Evolutionary conservation across 2,888 invertebrate genomes (phyloP), one percentile per base, ranked within the genome.

Genomic region (Dasypogon diadema): DNA sequence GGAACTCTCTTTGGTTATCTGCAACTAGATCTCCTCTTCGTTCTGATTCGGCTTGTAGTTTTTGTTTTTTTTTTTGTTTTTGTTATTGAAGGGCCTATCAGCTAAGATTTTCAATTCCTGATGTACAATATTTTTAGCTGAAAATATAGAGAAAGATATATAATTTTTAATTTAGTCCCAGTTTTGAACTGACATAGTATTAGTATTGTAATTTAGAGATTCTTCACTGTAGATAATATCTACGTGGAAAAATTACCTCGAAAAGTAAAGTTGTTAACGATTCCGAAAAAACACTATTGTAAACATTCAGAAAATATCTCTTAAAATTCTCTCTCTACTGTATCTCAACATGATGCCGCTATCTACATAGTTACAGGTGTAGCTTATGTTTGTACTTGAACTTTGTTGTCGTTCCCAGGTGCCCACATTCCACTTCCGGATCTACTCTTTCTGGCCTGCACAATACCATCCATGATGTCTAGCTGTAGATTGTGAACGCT

Each of bases 401-500:
- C 84, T 80, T 84, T 85, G 81, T 82, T 85, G 37, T 81, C 80
- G 80, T 84, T 85, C 77, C 83, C 81, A 30, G 84, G 80, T 83
- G 94, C 89, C 83, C 93, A 93, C 88, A 94, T 91, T 75, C 93
- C 91, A 22, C 85, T 85, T 75, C 85, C 85, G 74, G 85, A 84
- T 75, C 85, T 84, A 12, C 30, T 68, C 88, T 94, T 94, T 77
- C 93, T 89, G 22, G 93, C 91, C 81, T 92, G 91, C 22, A 93
- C 93, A 80, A 95, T 95, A 80, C 95, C 94, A 82, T 95, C 95
- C 94, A 95, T 94, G 80, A 95, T 94, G 83, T 95, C 95, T 81
- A 95, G 87, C 83, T 94, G 94, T 37, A 95, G 88, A 83, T 94
- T 95, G 84, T 94, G 94, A 68, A 92, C 90, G 84, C 94, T 94